Percentiles rank a stretch among this genome's conserved stretches.
phyloP scores from a whole-genome alignment of 2,113 vertebrate species.

The Cheilinus undulatus region DNA sequence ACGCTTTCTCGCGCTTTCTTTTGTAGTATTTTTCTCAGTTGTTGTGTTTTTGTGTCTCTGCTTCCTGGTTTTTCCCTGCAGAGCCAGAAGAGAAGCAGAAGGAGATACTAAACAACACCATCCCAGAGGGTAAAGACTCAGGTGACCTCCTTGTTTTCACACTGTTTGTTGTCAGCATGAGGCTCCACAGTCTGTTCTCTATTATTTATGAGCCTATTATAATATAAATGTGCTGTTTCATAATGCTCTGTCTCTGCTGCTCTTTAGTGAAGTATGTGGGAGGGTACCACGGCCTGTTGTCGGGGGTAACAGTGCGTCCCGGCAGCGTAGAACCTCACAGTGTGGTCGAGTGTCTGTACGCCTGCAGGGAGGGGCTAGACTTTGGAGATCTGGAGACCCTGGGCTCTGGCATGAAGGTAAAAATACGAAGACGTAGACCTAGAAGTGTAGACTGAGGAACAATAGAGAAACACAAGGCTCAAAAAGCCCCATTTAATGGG shows the following conservation, averaged over 20 bases:
- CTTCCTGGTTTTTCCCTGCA: slow-evolving; percentile 49
- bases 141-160: slow-evolving; percentile 66
- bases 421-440: too few species aligned
- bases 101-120: slow-evolving; percentile 79
- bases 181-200: not conserved
- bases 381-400: slow-evolving; percentile 98
- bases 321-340: slow-evolving; percentile 97
- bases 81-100: slow-evolving; percentile 78
- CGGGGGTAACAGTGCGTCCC: slow-evolving; percentile 95
- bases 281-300: slow-evolving; percentile 96
- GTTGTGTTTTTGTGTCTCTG: slow-evolving; percentile 29
- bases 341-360: slow-evolving; percentile 98
- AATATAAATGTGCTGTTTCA: slow-evolving; percentile 2
- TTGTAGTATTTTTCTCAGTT: slow-evolving; percentile 20
- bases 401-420: slow-evolving; percentile 99
- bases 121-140: slow-evolving; percentile 77
- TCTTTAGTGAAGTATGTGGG: slow-evolving; percentile 86
- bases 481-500: too few species aligned
- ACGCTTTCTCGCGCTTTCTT: slow-evolving; percentile 22
- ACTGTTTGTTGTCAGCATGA: slow-evolving; percentile 14
- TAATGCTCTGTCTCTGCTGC: slow-evolving; percentile 21
- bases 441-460: not conserved
- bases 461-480: not conserved
- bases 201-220: slow-evolving; percentile 1
- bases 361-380: slow-evolving; percentile 98